Conservation (phyloP, 2,797 vertebrate genomes). For the Yasuhikotakia modesta region DNA sequence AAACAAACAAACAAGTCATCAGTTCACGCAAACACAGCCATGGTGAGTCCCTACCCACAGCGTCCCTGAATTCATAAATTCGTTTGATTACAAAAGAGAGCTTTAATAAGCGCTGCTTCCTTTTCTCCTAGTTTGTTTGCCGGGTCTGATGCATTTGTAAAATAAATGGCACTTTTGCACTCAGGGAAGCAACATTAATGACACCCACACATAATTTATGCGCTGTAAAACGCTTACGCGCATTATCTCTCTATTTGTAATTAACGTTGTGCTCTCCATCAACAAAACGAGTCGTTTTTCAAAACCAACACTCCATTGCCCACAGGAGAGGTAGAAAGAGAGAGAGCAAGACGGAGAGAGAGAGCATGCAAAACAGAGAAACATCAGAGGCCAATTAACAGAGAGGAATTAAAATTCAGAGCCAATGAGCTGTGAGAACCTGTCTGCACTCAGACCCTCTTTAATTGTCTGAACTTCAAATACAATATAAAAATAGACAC, state of each 20-base stretch:
- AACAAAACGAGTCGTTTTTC: constrained; percentile 69
- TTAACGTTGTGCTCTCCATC: constrained; percentile 71
- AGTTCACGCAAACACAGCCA: constrained; percentile 11
- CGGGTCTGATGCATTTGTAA: constrained; percentile 45
- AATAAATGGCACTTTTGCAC: constrained; percentile 65
- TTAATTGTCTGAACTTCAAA: constrained; percentile 89
- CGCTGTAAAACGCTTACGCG: constrained; percentile 59
- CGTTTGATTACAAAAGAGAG: constrained; percentile 62
- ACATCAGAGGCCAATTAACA: constrained; percentile 85
- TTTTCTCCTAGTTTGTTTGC: constrained; percentile 38
- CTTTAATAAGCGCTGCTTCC: constrained; percentile 56
- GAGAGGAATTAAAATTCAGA: constrained; percentile 84
- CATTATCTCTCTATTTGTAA: constrained; percentile 72
- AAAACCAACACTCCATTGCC: constrained; percentile 65
- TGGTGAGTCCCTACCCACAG: constrained; percentile 48
- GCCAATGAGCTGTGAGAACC: constrained; percentile 89
- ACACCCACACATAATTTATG: constrained; percentile 62
- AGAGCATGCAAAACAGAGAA: constrained; percentile 55
- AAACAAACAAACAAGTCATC: constrained; percentile 49
- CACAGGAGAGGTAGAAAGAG: constrained; percentile 57
- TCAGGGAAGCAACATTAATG: constrained; percentile 62
- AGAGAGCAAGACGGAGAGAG: constrained; percentile 17
- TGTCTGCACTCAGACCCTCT: constrained; percentile 79
- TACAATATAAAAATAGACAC: constrained; percentile 88
- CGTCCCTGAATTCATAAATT: constrained; percentile 59